phyloP scores from a whole-genome alignment of 2,888 invertebrate species.

The Galerucella nymphaeae region DNA sequence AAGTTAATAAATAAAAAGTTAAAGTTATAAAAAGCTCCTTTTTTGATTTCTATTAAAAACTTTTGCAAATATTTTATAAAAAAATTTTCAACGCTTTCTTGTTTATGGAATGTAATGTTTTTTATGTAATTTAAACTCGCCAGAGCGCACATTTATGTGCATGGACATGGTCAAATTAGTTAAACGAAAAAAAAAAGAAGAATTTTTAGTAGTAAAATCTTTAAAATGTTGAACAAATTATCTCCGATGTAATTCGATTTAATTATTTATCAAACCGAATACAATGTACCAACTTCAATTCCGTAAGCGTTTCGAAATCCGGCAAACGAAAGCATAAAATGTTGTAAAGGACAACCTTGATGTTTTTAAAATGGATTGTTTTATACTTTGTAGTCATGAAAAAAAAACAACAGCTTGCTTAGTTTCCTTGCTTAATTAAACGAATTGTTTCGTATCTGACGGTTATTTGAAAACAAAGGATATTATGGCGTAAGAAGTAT shows the following conservation, averaged over 20 bases:
- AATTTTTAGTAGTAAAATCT: not conserved
- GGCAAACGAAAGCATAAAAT: conserved; percentile 33
- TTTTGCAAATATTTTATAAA: not conserved
- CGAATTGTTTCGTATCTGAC: not conserved
- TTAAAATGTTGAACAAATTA: not conserved
- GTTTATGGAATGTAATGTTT: not conserved
- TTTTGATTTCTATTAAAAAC: not conserved
- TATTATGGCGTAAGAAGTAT: not conserved
- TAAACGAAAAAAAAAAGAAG: not conserved
- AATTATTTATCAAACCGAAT: conserved; percentile 15
- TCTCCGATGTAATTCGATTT: conserved; percentile 3
- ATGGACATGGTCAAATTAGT: not conserved
- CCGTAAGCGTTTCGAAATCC: conserved; percentile 35
- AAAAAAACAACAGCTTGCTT: not conserved
- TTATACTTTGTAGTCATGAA: conserved; percentile 12
- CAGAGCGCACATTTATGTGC: not conserved
- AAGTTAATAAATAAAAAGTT: not conserved
- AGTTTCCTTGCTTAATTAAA: not conserved
- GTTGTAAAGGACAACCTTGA: conserved; percentile 38
- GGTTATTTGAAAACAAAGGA: not conserved
- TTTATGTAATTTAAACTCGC: not conserved
- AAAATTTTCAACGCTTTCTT: not conserved
- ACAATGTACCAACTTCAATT: conserved; percentile 25
- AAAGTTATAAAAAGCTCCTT: no score
- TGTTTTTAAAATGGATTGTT: conserved; percentile 18